Percentiles rank a stretch among this genome's conserved stretches.
Evolutionary conservation across 2,113 vertebrate genomes (phyloP).

Genomic region (Menura novaehollandiae): DNA sequence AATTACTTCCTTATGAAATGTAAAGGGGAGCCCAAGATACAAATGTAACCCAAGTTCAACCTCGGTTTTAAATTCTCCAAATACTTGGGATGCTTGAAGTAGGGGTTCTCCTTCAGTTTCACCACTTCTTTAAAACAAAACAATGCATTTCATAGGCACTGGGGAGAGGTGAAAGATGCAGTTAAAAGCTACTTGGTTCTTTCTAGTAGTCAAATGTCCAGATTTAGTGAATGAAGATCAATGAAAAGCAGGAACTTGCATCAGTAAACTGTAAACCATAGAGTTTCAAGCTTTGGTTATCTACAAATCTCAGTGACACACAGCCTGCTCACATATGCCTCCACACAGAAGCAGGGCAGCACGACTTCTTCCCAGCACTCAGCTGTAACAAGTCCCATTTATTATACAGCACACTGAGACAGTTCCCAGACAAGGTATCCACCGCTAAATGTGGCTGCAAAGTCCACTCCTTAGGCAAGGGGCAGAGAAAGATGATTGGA

Average conservation of each 20-base stretch:
- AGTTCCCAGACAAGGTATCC: not conserved
- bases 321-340: not conserved
- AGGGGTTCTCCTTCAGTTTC: not conserved
- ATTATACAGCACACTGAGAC: not conserved
- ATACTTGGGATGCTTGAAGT: not conserved
- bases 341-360: not conserved
- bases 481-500: not conserved
- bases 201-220: not conserved
- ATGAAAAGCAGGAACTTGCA: not conserved
- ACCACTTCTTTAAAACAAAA: not conserved
- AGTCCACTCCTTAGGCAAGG: not conserved
- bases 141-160: not conserved
- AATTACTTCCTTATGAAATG: conserved; percentile 25
- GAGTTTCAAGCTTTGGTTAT: not conserved
- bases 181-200: not conserved
- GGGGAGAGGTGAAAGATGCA: not conserved
- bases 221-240: conserved; percentile 34
- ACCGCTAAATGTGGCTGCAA: conserved; percentile 7
- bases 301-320: not conserved
- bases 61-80: not conserved
- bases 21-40: not conserved
- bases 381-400: not conserved
- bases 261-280: not conserved
- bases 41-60: not conserved
- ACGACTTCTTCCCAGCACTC: not conserved